Base-by-base conservation (phyloP, 2,888 invertebrate species). In the Ctenicera cuprea region DNA sequence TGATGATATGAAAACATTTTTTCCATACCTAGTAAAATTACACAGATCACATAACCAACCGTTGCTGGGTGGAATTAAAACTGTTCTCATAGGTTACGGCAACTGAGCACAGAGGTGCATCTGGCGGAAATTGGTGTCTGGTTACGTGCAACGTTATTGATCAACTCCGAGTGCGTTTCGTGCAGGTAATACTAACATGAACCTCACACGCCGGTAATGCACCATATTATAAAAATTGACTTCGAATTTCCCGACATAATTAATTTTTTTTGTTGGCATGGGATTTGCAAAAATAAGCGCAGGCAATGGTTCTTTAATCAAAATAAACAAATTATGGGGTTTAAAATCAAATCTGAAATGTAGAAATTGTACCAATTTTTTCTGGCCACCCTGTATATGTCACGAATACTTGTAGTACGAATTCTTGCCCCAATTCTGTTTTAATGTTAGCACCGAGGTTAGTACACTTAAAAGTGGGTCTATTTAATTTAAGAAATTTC, bases 121-220 rank as follows among this genome's bases (percentile, higher is more conserved):
- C 63, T 63, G 63, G 63, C 63, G 63, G 63, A 63, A 63, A 48
- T 63, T n/a, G 26, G 63, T 26, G 26, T 63, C 45, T 63, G 20
- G 45, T 48, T 63, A 26, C 63, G 30, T 63, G 26, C 26, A 59
- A 22, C 52, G 38, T 45, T 62, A 63, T 63, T 63, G 63, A 63
- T 63, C 48, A 38, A n/a, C 38, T 14, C 18, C 9, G 54, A 38
- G 41, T 41, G 20, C 5, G 61, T 14, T 41, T 3, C 30, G 61
- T 41, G 61, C 61, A 61, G 61, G 61, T 61, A 18, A 61, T 41
- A 20, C 38, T 12, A 14, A 9, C 22, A 18, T 18, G 48, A 48
- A 48, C 9, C 18, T 18, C 43, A 12, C 1, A 14, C 43, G 4
- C n/a, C 43, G 0, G 4, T 4, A 1, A 43, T 43, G n/a, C 8